A percentile compares a stretch with the other conserved stretches of the same genome.
These are phyloP conservation scores for Euproctis similis DNA, from an alignment of 2,888 invertebrate species.

Conservation along the genomic window DNA sequence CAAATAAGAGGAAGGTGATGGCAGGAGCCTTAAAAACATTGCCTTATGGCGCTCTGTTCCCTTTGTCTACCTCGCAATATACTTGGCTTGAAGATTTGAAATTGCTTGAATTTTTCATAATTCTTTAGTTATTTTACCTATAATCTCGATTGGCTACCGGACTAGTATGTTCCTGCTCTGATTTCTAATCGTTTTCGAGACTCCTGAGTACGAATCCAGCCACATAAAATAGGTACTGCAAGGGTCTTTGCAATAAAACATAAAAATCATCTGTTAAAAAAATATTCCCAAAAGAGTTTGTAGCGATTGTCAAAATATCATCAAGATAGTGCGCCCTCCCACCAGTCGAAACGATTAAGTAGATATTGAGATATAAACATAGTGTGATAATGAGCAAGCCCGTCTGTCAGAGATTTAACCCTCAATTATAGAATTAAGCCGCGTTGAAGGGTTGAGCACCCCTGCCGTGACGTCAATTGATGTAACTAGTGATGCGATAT, in stretches of 20 bases:
- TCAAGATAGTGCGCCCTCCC: constrained; percentile 42
- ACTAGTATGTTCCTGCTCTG: too few species aligned
- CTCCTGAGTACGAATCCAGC: too few species aligned
- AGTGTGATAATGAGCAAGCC: constrained; percentile 62
- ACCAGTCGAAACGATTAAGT: constrained; percentile 26
- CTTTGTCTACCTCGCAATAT: too few species aligned
- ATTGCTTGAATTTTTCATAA: too few species aligned
- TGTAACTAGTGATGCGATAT: constrained; percentile 23
- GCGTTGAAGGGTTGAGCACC: constrained; percentile 61
- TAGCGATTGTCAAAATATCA: constrained; percentile 37
- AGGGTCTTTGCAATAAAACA: neutral
- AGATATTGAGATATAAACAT: constrained; percentile 38
- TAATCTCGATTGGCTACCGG: too few species aligned
- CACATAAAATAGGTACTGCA: too few species aligned
- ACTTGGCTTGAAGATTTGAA: too few species aligned
- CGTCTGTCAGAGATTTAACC: constrained; percentile 67
- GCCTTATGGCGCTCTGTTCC: too few species aligned
- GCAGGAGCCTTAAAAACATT: too few species aligned
- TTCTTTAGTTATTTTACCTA: too few species aligned
- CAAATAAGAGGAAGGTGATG: too few species aligned
- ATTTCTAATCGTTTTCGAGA: too few species aligned
- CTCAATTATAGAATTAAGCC: constrained; percentile 73
- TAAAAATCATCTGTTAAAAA: neutral
- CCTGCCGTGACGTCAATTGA: constrained; percentile 45
- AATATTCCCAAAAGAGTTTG: constrained; percentile 15